Evolutionary conservation across 2,797 vertebrate genomes (phyloP).

Genomic region (Alauda arvensis): DNA sequence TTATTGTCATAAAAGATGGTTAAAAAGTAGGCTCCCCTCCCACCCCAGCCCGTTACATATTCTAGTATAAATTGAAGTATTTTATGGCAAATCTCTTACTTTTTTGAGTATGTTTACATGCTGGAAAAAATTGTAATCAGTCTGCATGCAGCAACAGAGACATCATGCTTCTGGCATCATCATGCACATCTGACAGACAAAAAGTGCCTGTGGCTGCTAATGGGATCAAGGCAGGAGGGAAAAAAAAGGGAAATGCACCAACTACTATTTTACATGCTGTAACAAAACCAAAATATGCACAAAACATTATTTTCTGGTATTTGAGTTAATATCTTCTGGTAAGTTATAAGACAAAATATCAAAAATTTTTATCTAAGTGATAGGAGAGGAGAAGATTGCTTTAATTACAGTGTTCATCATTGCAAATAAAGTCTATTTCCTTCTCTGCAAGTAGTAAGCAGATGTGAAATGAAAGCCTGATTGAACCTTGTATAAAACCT

Average conservation of each 20-base stretch:
- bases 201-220: slow-evolving; percentile 14
- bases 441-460: slow-evolving; percentile 55
- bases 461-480: slow-evolving; percentile 79
- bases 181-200: slow-evolving; percentile 61
- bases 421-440: slow-evolving; percentile 45
- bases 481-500: slow-evolving; percentile 82
- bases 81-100: slow-evolving; percentile 26
- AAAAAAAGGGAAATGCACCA: not conserved
- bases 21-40: not conserved
- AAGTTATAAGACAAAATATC: slow-evolving; percentile 26
- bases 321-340: not conserved
- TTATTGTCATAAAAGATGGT: slow-evolving; percentile 34
- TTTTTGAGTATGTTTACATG: slow-evolving; percentile 44
- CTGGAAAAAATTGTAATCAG: slow-evolving; percentile 26
- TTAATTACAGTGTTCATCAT: slow-evolving; percentile 44
- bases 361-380: slow-evolving; percentile 13
- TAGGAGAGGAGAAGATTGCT: slow-evolving; percentile 27
- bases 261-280: slow-evolving; percentile 25
- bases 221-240: slow-evolving; percentile 23
- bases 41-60: not conserved
- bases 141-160: slow-evolving; percentile 67
- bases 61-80: slow-evolving; percentile 1
- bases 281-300: slow-evolving; percentile 6
- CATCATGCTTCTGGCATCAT: slow-evolving; percentile 60
- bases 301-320: not conserved